Percentiles rank a stretch among this genome's conserved stretches.
Evolutionary conservation across 2,888 invertebrate genomes (phyloP).

Genomic region (Drosophila subquinaria): DNA sequence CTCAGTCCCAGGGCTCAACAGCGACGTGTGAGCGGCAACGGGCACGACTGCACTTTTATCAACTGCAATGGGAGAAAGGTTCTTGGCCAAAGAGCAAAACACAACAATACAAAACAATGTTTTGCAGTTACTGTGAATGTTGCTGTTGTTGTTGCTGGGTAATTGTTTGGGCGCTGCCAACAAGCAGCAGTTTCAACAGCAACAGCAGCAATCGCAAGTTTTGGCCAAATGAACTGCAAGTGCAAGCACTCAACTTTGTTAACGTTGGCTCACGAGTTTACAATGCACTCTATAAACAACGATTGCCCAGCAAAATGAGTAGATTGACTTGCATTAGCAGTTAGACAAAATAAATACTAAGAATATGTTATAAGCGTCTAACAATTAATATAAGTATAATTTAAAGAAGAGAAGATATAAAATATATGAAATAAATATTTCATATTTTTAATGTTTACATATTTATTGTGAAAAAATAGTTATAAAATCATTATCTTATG

Average conservation of each 20-base stretch:
- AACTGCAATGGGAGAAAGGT: slow-evolving; percentile 61
- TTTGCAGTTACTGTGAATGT: slow-evolving; percentile 40
- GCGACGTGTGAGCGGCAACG: slow-evolving; percentile 56
- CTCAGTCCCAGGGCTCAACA: slow-evolving; percentile 42
- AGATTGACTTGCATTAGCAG: neutral
- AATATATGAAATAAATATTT: neutral
- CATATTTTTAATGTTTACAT: no score
- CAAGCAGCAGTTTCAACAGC: slow-evolving; percentile 44
- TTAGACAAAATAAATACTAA: neutral
- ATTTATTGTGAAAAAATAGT: no score
- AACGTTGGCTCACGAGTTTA: slow-evolving; percentile 67
- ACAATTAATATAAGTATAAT: no score
- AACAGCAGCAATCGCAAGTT: slow-evolving; percentile 61
- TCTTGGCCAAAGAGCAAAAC: slow-evolving; percentile 49
- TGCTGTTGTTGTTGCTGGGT: slow-evolving; percentile 41
- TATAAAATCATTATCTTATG: neutral
- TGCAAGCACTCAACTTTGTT: slow-evolving; percentile 62
- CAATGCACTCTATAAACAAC: slow-evolving; percentile 28
- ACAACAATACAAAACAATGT: slow-evolving; percentile 40
- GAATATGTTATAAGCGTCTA: neutral
- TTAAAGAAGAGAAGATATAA: neutral
- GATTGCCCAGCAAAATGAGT: slow-evolving; percentile 5
- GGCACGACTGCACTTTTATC: slow-evolving; percentile 35
- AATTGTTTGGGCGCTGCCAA: slow-evolving; percentile 71
- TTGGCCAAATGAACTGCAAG: slow-evolving; percentile 79